Evolutionary conservation across 2,888 invertebrate genomes (phyloP).

Genomic region (Pachydiplax longipennis): DNA sequence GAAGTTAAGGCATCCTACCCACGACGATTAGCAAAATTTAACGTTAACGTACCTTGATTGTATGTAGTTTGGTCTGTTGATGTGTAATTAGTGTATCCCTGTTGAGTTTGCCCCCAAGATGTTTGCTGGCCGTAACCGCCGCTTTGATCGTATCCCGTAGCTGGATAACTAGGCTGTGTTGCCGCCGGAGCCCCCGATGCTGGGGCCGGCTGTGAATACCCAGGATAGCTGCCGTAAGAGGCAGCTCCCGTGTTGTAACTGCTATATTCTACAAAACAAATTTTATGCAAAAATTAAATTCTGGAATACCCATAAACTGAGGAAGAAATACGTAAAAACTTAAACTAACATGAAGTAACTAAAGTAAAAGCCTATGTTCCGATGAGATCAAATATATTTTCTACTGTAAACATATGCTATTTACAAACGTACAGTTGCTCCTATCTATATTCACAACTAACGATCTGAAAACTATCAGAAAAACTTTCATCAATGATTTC

Average conservation of each 20-base stretch:
- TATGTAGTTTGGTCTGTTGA: slow-evolving; percentile 27
- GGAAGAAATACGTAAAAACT: not conserved
- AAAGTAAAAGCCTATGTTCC: not conserved
- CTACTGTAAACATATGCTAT: not conserved
- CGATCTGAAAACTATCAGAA: no score
- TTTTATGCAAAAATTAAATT: not conserved
- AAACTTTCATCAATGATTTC: no score
- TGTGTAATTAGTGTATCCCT: slow-evolving; percentile 46
- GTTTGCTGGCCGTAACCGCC: slow-evolving; percentile 48
- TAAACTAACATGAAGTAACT: not conserved
- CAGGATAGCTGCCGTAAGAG: slow-evolving; percentile 50
- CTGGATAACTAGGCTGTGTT: slow-evolving; percentile 48
- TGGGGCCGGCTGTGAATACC: slow-evolving; percentile 51
- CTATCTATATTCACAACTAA: not conserved
- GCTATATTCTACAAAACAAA: slow-evolving; percentile 50
- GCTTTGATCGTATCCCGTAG: slow-evolving; percentile 50
- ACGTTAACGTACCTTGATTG: slow-evolving; percentile 24
- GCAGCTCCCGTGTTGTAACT: slow-evolving; percentile 50
- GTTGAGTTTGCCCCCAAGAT: slow-evolving; percentile 49
- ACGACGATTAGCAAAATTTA: not conserved
- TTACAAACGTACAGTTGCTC: not conserved
- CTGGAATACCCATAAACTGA: not conserved
- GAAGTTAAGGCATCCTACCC: not conserved
- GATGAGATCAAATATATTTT: no score
- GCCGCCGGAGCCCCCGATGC: slow-evolving; percentile 49